These are phyloP conservation scores for Anthophora plumipes DNA, from an alignment of 2,888 invertebrate species.

Conservation along the genomic window DNA sequence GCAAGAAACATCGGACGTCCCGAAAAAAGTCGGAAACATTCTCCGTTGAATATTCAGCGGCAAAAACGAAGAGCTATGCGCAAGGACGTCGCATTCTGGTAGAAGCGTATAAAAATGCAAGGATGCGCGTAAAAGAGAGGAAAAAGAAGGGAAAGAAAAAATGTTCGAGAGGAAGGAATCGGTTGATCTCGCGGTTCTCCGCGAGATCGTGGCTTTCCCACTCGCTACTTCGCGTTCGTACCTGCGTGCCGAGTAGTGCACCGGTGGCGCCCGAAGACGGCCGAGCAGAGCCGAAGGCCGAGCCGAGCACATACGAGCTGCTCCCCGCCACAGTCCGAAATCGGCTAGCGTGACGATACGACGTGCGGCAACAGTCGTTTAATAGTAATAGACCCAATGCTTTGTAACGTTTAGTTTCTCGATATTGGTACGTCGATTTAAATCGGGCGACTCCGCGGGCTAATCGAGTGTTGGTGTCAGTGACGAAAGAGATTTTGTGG, in stretches of 20 bases:
- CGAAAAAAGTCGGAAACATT: slow-evolving; percentile 17
- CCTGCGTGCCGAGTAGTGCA: slow-evolving; percentile 57
- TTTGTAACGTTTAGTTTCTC: slow-evolving; percentile 50
- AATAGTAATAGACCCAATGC: slow-evolving; percentile 57
- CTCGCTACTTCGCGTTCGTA: slow-evolving; percentile 48
- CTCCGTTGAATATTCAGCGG: slow-evolving; percentile 34
- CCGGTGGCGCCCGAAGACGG: slow-evolving; percentile 64
- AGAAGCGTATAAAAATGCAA: slow-evolving; percentile 49
- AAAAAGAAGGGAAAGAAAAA: neutral
- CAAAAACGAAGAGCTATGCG: slow-evolving; percentile 6
- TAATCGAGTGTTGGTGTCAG: slow-evolving; percentile 64
- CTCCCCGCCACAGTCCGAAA: slow-evolving; percentile 82
- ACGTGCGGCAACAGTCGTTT: slow-evolving; percentile 68
- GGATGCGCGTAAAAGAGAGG: slow-evolving; percentile 35
- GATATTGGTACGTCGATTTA: slow-evolving; percentile 40
- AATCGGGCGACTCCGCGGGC: slow-evolving; percentile 4
- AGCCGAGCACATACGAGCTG: slow-evolving; percentile 74
- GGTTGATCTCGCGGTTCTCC: slow-evolving; percentile 55
- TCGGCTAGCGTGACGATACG: slow-evolving; percentile 82
- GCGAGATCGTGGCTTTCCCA: slow-evolving; percentile 62
- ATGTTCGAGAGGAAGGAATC: slow-evolving; percentile 45
- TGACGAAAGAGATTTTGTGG: slow-evolving; percentile 48
- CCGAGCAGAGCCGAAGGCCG: slow-evolving; percentile 74
- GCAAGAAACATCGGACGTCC: neutral
- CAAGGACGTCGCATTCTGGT: slow-evolving; percentile 17